Conservation (phyloP, 2,797 vertebrate species). For the Molossus molossus region DNA sequence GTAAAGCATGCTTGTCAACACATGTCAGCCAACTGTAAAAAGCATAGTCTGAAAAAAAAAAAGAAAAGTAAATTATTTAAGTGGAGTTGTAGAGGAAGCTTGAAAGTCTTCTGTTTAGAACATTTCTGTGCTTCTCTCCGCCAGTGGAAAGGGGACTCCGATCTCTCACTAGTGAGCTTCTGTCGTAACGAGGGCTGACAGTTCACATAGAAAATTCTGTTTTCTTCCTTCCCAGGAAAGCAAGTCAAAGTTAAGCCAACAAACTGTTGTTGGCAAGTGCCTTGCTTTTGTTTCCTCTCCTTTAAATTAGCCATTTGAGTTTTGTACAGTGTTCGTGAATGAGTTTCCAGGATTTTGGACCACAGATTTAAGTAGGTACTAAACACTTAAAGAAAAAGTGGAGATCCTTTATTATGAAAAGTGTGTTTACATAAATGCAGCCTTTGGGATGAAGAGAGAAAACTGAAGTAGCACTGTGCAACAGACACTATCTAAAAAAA, state of each 20-base stretch:
- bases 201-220: constrained; percentile 94
- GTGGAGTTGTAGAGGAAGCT: constrained; percentile 91
- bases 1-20: constrained; percentile 91
- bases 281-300: constrained; percentile 88
- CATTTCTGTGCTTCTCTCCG: constrained; percentile 91
- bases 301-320: constrained; percentile 89
- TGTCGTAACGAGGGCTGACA: constrained; percentile 92
- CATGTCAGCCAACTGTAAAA: constrained; percentile 92
- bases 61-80: constrained; percentile 94
- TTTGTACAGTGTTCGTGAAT: constrained; percentile 83
- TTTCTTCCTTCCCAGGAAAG: constrained; percentile 92
- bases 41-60: constrained; percentile 90
- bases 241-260: constrained; percentile 93
- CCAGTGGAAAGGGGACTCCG: constrained; percentile 89
- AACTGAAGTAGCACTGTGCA: background rate
- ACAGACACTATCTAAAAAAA: background rate
- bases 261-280: constrained; percentile 92
- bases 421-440: constrained; percentile 2
- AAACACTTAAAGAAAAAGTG: constrained; percentile 9
- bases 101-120: constrained; percentile 93
- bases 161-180: constrained; percentile 90
- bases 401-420: constrained; percentile 42
- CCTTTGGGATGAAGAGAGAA: constrained; percentile 47
- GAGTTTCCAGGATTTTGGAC: constrained; percentile 78
- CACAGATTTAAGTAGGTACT: constrained; percentile 61